Conservation (phyloP, 2,888 invertebrate species). For the Rosalia funebris region DNA sequence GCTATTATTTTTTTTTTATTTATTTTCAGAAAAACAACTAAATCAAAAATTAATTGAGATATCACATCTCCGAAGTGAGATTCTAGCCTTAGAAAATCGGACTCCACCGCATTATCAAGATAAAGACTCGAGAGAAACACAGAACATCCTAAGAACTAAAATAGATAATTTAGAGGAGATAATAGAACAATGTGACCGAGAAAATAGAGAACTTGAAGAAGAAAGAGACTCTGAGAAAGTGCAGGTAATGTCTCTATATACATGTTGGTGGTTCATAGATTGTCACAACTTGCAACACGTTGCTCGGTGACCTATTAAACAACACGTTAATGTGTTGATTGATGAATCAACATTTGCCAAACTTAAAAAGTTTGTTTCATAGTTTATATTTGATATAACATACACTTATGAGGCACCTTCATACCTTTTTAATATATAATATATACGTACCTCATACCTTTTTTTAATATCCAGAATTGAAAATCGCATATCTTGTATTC, state of each 20-base stretch:
- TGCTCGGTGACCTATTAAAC: too few species aligned
- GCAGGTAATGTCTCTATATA: slow-evolving; percentile 53
- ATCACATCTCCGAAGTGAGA: slow-evolving; percentile 58
- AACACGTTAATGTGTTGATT: too few species aligned
- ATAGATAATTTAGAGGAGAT: slow-evolving; percentile 68
- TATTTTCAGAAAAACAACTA: slow-evolving; percentile 57
- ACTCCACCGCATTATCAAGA: slow-evolving; percentile 57
- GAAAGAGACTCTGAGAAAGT: slow-evolving; percentile 66
- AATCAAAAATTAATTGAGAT: slow-evolving; percentile 61
- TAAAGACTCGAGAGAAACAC: slow-evolving; percentile 48
- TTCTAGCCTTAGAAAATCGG: slow-evolving; percentile 51
- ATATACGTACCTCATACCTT: too few species aligned
- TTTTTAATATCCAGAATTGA: too few species aligned
- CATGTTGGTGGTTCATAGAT: not conserved
- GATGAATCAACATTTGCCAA: too few species aligned
- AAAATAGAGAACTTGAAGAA: slow-evolving; percentile 66
- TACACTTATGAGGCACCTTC: too few species aligned
- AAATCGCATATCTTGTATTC: too few species aligned
- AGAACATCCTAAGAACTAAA: slow-evolving; percentile 63
- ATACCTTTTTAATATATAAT: too few species aligned
- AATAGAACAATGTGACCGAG: slow-evolving; percentile 65
- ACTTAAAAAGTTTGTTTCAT: too few species aligned
- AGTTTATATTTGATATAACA: too few species aligned
- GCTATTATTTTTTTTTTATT: too few species aligned
- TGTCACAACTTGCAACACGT: too few species aligned